A percentile compares a stretch with the other conserved stretches of the same genome.
These are phyloP conservation scores for Heterodera filipjevi DNA, from an alignment of 2,888 invertebrate genomes.

Conservation along the genomic window DNA sequence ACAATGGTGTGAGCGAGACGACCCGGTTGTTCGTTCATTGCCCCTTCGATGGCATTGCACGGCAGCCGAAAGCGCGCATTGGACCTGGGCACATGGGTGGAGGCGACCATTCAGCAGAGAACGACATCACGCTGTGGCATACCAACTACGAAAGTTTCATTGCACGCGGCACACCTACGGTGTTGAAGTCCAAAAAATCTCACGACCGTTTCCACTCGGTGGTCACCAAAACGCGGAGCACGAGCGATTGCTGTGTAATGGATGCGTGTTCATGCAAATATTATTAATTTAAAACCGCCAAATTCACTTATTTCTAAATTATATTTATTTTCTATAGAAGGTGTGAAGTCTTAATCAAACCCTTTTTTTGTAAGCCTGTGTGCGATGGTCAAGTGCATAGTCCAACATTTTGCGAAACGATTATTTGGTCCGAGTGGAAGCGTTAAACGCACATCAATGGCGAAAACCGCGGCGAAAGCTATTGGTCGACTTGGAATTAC, in stretches of 20 bases:
- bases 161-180: background rate
- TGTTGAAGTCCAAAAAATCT: constrained; percentile 16
- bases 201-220: constrained; percentile 23
- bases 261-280: background rate
- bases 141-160: background rate
- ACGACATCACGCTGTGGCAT: background rate
- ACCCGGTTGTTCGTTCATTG: background rate
- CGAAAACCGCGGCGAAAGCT: constrained; percentile 14
- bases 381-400: background rate
- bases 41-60: constrained; percentile 13
- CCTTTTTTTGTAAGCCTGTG: background rate
- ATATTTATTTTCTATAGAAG: too few relatives aligned
- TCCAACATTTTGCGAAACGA: background rate
- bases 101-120: constrained; percentile 20
- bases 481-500: background rate
- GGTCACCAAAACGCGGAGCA: background rate
- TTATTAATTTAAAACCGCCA: too few relatives aligned
- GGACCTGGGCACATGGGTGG: constrained; percentile 23
- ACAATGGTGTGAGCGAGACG: background rate
- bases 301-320: too few relatives aligned
- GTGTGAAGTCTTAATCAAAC: background rate
- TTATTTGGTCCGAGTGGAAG: constrained; percentile 13
- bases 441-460: background rate
- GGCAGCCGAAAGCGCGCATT: background rate
- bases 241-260: constrained; percentile 15